Evolutionary conservation across 2,888 invertebrate genomes (phyloP).

Genomic region (Emmelina monodactyla): DNA sequence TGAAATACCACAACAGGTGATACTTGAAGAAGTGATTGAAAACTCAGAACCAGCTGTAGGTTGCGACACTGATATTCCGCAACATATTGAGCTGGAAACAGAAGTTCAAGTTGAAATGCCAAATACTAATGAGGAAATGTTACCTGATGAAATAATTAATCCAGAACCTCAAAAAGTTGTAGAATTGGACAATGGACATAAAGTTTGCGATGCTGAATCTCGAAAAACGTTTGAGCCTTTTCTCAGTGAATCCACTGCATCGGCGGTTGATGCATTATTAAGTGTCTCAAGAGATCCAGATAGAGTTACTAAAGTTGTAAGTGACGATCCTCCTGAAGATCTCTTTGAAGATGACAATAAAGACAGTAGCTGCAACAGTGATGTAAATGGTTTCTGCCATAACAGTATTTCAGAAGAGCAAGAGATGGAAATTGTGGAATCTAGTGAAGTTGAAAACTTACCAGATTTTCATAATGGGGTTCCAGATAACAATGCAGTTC

Average conservation of each 20-base stretch:
- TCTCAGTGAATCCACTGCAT: constrained; percentile 51
- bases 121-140: no score
- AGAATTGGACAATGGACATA: no score
- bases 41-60: no score
- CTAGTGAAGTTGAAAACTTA: constrained; percentile 1
- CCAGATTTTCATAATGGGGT: not conserved
- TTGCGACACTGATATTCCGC: no score
- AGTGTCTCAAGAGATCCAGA: constrained; percentile 53
- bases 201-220: not conserved
- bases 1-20: no score
- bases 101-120: no score
- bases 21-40: no score
- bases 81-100: no score
- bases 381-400: constrained; percentile 2
- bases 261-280: constrained; percentile 53
- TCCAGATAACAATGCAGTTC: not conserved
- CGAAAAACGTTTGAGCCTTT: no score
- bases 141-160: no score
- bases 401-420: constrained; percentile 15
- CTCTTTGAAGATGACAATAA: constrained; percentile 54
- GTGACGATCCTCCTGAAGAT: constrained; percentile 52
- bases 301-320: constrained; percentile 44
- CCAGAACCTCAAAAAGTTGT: no score
- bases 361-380: constrained; percentile 18
- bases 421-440: constrained; percentile 14